Evolutionary conservation across 1,140 invertebrate species (phyloP).

Genomic region (silkworm (Bombyx mori)): ASM3026992v2 NC_085129.1:11577501-11578000

Average conservation of each 20-base stretch:
- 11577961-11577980: not conserved
- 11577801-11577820: constrained; percentile 12
- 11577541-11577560: too few species aligned
- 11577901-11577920: not conserved
- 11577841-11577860: constrained; percentile 22
- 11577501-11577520: too few species aligned
- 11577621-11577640: too few species aligned
- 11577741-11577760: constrained; percentile 19
- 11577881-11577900: constrained; percentile 15
- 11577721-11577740: constrained; percentile 17
- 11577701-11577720: constrained; percentile 12
- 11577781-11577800: constrained; percentile 20
- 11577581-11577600: too few species aligned
- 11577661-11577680: not conserved
- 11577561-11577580: too few species aligned
- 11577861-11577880: constrained; percentile 15
- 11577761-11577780: constrained; percentile 21
- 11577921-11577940: not conserved
- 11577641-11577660: too few species aligned
- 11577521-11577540: too few species aligned
- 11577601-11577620: too few species aligned
- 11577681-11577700: constrained; percentile 6
- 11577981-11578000: too few species aligned
- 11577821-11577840: constrained; percentile 12
- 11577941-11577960: not conserved